Conservation (phyloP, 2,888 invertebrate species). For the Notocelia uddmanniana region DNA sequence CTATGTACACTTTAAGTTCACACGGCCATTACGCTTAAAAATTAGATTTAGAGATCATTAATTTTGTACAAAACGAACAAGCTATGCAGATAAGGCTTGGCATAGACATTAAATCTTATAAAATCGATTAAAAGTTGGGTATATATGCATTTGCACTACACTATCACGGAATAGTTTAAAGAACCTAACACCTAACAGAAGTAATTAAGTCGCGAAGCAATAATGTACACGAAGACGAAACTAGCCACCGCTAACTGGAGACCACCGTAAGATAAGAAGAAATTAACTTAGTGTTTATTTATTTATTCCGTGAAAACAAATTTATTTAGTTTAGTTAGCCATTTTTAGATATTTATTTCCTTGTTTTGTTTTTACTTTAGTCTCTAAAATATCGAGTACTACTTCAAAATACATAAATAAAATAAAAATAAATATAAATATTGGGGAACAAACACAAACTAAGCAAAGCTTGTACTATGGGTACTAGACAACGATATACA, state of each 20-base stretch:
- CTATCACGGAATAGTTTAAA: neutral
- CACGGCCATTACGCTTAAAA: neutral
- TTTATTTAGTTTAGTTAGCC: too few species aligned
- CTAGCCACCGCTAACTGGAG: constrained; percentile 21
- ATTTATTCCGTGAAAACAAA: too few species aligned
- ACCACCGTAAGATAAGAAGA: constrained; percentile 29
- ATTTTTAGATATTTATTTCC: too few species aligned
- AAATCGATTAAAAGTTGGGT: constrained; percentile 2
- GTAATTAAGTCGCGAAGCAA: neutral
- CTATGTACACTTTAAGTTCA: neutral
- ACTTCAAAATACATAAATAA: too few species aligned
- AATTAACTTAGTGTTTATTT: neutral
- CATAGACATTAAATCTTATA: too few species aligned
- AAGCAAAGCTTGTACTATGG: too few species aligned
- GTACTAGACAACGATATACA: too few species aligned
- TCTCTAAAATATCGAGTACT: too few species aligned
- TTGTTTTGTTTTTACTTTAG: too few species aligned
- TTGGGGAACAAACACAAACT: too few species aligned
- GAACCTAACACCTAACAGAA: neutral
- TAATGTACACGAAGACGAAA: constrained; percentile 18
- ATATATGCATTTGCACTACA: neutral
- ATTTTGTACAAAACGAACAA: neutral
- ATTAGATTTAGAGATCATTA: neutral
- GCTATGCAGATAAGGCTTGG: neutral
- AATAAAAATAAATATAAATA: too few species aligned